Evolutionary conservation across 2,113 vertebrate species (phyloP), one percentile per base, ranked within the genome.

Genomic region (Nycticryphes semicollaris): DNA sequence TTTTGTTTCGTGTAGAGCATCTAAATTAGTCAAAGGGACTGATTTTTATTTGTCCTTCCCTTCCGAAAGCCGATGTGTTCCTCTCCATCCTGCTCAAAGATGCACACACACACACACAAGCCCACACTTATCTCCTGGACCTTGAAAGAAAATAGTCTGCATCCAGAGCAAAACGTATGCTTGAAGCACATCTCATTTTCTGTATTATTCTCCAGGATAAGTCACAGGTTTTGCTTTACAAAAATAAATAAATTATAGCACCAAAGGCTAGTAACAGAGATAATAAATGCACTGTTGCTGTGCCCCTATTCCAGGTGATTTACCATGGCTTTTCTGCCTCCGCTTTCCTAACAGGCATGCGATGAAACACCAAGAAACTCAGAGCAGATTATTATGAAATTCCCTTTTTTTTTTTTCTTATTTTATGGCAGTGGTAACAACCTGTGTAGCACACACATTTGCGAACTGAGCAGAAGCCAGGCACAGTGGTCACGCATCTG

Each of bases 381-480:
- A 5, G 37, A 83, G 41, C 33, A 76, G 54, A 28, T 51, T 17
- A 14, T 85, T 57, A 66, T 5, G 6, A 59, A 76, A 81, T 62
- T 43, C 47, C 72, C 78, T n/a, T n/a, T 47, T 70, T 76, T 8
- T 45, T 43, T 43, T 81, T 94, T 64, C 53, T 64, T 19, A 28
- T 4, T 92, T 81, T 39, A 28, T 17, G 76, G 45, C 7, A 4
- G 25, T 6, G 23, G 39, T 37, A n/a, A 33, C 3, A 3, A 24
- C 3, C 19, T 21, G 7, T 13, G 14, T 6, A 83, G 75, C 47
- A 9, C 41, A 9, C 0, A 2, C 9, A 0, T 69, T 74, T 60
- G 41, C 21, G n/a, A 20, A 24, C 50, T 23, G 45, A 57, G 24
- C 30, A 33, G 87, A 12, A 67, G 43, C 39, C 11, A 6, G 50